Percentiles rank a stretch among this genome's conserved stretches.
phyloP scores from a whole-genome alignment of 2,113 vertebrate species.

The Opisthocomus hoazin region DNA sequence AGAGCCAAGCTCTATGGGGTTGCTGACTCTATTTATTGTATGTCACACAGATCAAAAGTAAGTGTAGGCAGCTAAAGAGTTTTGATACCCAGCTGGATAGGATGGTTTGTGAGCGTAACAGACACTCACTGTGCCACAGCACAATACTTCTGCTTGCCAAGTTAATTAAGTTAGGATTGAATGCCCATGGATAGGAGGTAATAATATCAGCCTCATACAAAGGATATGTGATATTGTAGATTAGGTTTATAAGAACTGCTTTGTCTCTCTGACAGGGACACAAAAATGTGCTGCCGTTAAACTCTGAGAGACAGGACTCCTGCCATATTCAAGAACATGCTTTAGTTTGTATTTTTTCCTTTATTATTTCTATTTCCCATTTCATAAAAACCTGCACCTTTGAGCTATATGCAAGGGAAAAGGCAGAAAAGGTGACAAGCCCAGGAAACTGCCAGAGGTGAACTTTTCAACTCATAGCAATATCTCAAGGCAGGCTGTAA shows the following conservation, averaged over 20 bases:
- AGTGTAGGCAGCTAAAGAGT: slow-evolving; percentile 19
- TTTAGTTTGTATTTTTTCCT: background rate
- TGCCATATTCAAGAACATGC: background rate
- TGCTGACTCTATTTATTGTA: slow-evolving; percentile 18
- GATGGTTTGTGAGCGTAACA: slow-evolving; percentile 20
- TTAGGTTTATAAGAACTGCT: slow-evolving; percentile 8
- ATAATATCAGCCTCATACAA: slow-evolving; percentile 43
- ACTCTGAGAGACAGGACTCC: background rate
- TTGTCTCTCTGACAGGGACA: slow-evolving; percentile 32
- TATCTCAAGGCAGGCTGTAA: slow-evolving; percentile 12
- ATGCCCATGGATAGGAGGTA: slow-evolving; percentile 22
- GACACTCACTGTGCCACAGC: background rate
- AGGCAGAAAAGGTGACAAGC: background rate
- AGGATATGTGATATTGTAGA: slow-evolving; percentile 26
- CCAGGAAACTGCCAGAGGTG: background rate
- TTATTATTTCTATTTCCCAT: slow-evolving; percentile 37
- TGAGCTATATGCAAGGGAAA: background rate
- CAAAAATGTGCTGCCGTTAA: slow-evolving; percentile 9
- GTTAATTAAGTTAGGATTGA: slow-evolving; percentile 67
- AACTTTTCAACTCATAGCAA: slow-evolving; percentile 38
- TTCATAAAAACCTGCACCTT: slow-evolving; percentile 8
- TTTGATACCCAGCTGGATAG: slow-evolving; percentile 43
- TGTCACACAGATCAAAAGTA: slow-evolving; percentile 53
- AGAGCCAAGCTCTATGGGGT: background rate
- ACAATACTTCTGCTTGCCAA: slow-evolving; percentile 42